These are phyloP conservation scores for Globia sparganii DNA, from an alignment of 2,888 invertebrate genomes.

Conservation along the genomic window DNA sequence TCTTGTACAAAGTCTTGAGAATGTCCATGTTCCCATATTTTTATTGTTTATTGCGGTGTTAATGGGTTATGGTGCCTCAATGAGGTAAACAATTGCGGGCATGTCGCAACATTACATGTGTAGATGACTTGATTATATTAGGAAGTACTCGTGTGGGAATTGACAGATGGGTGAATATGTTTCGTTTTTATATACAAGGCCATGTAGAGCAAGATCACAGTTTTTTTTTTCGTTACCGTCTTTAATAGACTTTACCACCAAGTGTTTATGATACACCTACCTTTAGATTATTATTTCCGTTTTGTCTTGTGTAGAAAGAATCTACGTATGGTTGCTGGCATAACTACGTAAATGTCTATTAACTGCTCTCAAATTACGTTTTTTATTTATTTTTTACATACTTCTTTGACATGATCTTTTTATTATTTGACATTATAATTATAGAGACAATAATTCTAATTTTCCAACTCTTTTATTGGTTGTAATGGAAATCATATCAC, in stretches of 20 bases:
- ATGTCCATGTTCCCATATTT: conserved; percentile 25
- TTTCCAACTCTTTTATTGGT: no score
- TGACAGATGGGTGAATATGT: neutral
- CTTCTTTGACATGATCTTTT: no score
- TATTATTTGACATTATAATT: no score
- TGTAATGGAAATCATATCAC: no score
- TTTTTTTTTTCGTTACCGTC: neutral
- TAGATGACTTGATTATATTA: conserved; percentile 8
- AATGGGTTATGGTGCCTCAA: conserved; percentile 34
- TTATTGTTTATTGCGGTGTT: conserved; percentile 18
- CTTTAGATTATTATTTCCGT: neutral
- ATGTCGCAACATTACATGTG: conserved; percentile 30
- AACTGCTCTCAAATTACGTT: no score
- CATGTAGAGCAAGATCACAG: neutral
- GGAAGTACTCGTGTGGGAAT: conserved; percentile 30
- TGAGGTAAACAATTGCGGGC: conserved; percentile 41
- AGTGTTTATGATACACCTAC: neutral
- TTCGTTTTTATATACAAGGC: neutral
- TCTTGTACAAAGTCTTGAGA: conserved; percentile 11
- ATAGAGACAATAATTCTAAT: no score
- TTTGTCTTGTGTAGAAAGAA: neutral
- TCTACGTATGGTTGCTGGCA: neutral
- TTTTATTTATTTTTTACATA: no score
- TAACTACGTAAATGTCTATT: no score
- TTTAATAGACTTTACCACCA: neutral